Conservation (phyloP, 2,113 vertebrate genomes). For the Gymnarchus niloticus region DNA sequence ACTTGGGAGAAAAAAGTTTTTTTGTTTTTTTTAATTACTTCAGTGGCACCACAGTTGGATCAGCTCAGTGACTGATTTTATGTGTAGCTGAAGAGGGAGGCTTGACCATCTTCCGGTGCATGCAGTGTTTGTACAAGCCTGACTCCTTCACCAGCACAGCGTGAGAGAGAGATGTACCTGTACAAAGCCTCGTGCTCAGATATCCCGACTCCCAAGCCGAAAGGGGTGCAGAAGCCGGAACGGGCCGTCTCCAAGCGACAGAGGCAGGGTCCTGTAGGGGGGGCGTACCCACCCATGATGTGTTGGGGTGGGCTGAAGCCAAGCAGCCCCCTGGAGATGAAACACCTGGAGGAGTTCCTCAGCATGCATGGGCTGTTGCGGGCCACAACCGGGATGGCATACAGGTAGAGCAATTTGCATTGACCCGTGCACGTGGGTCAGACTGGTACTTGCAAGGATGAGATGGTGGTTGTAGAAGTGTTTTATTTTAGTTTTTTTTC, state of each 20-base stretch:
- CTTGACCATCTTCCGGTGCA: background rate
- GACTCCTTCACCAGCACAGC: background rate
- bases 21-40: background rate
- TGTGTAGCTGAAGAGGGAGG: background rate
- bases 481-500: background rate
- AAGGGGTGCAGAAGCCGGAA: slow-evolving; percentile 51
- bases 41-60: background rate
- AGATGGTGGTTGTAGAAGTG: background rate
- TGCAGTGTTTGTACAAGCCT: background rate
- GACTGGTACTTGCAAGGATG: background rate
- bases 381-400: slow-evolving; percentile 69
- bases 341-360: slow-evolving; percentile 73
- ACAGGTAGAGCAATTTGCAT: slow-evolving; percentile 69
- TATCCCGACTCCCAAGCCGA: slow-evolving; percentile 70
- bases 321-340: slow-evolving; percentile 54
- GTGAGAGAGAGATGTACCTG: slow-evolving; percentile 67
- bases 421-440: background rate
- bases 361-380: slow-evolving; percentile 67
- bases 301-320: slow-evolving; percentile 50
- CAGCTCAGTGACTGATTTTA: background rate
- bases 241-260: slow-evolving; percentile 44
- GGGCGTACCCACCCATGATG: slow-evolving; percentile 37
- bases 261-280: slow-evolving; percentile 29
- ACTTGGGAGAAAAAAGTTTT: background rate
- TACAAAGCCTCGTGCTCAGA: slow-evolving; percentile 74